A percentile compares a stretch with the other conserved stretches of the same genome.
Conservation (phyloP, 2,797 vertebrate species). For the Tenualosa ilisha region DNA sequence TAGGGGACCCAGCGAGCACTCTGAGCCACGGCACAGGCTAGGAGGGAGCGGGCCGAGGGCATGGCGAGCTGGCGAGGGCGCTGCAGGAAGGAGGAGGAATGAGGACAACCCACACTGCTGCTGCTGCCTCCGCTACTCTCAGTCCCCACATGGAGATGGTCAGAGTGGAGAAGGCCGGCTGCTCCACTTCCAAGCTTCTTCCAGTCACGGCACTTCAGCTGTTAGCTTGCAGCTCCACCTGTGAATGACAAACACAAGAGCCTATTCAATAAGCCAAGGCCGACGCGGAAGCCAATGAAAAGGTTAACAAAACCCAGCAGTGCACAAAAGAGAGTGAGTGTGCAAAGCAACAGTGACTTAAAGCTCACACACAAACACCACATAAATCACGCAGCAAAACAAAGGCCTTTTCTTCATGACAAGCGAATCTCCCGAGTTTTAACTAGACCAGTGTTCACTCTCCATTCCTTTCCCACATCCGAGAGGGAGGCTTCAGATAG, state of each 20-base stretch:
- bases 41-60: constrained; percentile 60
- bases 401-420: neutral
- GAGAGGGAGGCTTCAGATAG: neutral
- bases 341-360: neutral
- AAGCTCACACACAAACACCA: neutral
- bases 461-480: neutral
- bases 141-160: neutral
- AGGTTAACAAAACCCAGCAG: neutral
- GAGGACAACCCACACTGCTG: constrained; percentile 39
- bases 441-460: neutral
- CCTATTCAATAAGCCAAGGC: too few relatives aligned
- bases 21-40: constrained; percentile 57
- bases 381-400: neutral
- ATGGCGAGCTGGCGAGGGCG: constrained; percentile 67
- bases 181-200: neutral
- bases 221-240: neutral
- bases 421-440: neutral
- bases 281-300: neutral
- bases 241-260: neutral
- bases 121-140: constrained; percentile 33
- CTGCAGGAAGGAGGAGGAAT: constrained; percentile 45
- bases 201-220: neutral
- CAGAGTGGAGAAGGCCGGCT: neutral
- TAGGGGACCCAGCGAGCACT: constrained; percentile 62
- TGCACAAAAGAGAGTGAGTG: neutral